Conservation (phyloP, 2,888 invertebrate species). For the Drosophila pseudotalamancana region DNA sequence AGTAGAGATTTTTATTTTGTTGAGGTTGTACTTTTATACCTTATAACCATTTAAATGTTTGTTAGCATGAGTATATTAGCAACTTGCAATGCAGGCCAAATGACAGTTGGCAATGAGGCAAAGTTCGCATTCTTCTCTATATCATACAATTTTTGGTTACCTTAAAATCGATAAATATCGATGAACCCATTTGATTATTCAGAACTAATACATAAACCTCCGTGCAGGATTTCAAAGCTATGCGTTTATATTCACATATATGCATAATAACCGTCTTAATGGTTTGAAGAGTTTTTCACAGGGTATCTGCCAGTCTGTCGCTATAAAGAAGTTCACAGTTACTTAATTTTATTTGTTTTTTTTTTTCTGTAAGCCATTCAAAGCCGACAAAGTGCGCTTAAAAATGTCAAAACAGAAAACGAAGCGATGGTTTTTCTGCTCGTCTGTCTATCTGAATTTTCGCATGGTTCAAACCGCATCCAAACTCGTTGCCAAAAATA, state of each 20-base stretch:
- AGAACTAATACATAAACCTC: too few relatives aligned
- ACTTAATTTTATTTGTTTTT: not conserved
- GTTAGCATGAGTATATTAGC: not conserved
- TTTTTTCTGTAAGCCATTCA: constrained; percentile 39
- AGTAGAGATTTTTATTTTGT: constrained; percentile 44
- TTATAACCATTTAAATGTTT: not conserved
- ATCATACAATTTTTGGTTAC: too few relatives aligned
- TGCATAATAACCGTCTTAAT: too few relatives aligned
- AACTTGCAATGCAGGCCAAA: too few relatives aligned
- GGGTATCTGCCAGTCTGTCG: not conserved
- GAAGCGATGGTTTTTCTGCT: constrained; percentile 13
- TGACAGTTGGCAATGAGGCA: too few relatives aligned
- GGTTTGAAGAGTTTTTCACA: not conserved
- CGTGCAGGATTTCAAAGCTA: not conserved
- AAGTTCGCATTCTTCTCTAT: too few relatives aligned
- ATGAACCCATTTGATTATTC: too few relatives aligned
- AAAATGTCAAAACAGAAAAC: constrained; percentile 71
- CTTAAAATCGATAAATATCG: too few relatives aligned
- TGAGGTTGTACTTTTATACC: constrained; percentile 3
- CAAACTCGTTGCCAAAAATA: constrained; percentile 22
- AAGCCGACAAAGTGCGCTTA: constrained; percentile 75
- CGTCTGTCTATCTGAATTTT: constrained; percentile 38
- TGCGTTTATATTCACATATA: too few relatives aligned
- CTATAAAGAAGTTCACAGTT: too few relatives aligned
- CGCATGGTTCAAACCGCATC: constrained; percentile 37